A percentile compares a stretch with the other conserved stretches of the same genome.
Evolutionary conservation across 1,140 invertebrate species (phyloP).

Genomic region (Riptortus pedestris): DNA sequence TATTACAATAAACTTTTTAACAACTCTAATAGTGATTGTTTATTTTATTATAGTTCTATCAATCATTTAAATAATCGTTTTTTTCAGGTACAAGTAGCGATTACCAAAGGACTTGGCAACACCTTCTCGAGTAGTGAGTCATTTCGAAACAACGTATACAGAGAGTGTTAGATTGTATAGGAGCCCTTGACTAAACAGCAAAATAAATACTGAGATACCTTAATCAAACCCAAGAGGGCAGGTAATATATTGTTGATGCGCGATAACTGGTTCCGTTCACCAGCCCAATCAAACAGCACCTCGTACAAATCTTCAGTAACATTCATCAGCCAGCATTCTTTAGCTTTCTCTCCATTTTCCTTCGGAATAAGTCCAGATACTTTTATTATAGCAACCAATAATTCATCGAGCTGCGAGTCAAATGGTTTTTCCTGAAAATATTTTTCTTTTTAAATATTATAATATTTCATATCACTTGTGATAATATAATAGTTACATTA

Average conservation of each 20-base stretch:
- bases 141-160: too few species aligned
- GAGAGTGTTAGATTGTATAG: neutral
- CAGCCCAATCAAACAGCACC: slow-evolving; percentile 46
- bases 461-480: neutral
- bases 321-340: slow-evolving; percentile 40
- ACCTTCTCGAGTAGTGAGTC: too few species aligned
- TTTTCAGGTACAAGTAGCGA: too few species aligned
- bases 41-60: too few species aligned
- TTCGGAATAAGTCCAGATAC: slow-evolving; percentile 11
- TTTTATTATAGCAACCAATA: slow-evolving; percentile 27
- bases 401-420: slow-evolving; percentile 25
- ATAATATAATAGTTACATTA: neutral
- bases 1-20: too few species aligned
- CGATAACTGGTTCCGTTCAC: slow-evolving; percentile 38
- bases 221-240: slow-evolving; percentile 56
- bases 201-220: slow-evolving; percentile 39
- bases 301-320: slow-evolving; percentile 46
- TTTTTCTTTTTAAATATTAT: neutral
- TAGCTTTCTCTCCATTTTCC: slow-evolving; percentile 20
- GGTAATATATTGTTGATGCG: slow-evolving; percentile 52
- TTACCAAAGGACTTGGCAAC: too few species aligned
- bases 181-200: too few species aligned
- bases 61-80: too few species aligned
- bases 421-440: neutral
- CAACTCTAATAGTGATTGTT: too few species aligned